phyloP scores from a whole-genome alignment of 2,888 invertebrate species.

The Chalcis sispes region DNA sequence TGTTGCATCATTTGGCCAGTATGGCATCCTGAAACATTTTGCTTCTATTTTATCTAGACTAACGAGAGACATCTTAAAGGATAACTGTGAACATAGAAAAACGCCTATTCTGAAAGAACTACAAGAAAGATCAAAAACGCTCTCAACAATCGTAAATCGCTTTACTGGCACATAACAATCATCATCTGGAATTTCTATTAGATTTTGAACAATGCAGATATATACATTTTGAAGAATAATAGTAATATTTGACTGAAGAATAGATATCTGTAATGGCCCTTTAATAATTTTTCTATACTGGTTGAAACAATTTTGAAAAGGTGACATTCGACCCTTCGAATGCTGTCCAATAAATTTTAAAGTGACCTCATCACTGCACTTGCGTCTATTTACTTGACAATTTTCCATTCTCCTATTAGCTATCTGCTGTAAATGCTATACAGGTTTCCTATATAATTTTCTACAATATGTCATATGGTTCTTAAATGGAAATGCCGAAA shows the following conservation, averaged over 20 bases:
- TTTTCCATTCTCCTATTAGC: not conserved
- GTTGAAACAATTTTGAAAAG: too few relatives aligned
- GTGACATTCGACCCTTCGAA: not conserved
- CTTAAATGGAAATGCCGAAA: slow-evolving; percentile 52
- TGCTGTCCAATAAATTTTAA: slow-evolving; percentile 12
- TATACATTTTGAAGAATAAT: not conserved
- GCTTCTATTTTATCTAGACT: not conserved
- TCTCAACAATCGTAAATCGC: too few relatives aligned
- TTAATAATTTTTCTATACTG: slow-evolving; percentile 3
- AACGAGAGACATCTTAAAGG: not conserved
- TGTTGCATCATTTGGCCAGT: too few relatives aligned
- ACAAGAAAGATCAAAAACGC: too few relatives aligned
- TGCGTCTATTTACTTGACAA: not conserved
- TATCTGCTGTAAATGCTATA: slow-evolving; percentile 35
- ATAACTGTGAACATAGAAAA: not conserved
- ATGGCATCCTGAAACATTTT: too few relatives aligned
- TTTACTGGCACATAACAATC: too few relatives aligned
- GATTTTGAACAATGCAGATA: too few relatives aligned
- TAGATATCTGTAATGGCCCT: not conserved
- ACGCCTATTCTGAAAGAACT: not conserved
- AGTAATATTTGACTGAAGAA: not conserved
- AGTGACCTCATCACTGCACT: not conserved
- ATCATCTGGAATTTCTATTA: too few relatives aligned
- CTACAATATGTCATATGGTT: slow-evolving; percentile 51
- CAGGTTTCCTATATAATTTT: slow-evolving; percentile 9